Percentiles rank a stretch among this genome's conserved stretches.
Evolutionary conservation across 2,888 invertebrate species (phyloP).

Genomic region (Acanthosoma haemorrhoidale): DNA sequence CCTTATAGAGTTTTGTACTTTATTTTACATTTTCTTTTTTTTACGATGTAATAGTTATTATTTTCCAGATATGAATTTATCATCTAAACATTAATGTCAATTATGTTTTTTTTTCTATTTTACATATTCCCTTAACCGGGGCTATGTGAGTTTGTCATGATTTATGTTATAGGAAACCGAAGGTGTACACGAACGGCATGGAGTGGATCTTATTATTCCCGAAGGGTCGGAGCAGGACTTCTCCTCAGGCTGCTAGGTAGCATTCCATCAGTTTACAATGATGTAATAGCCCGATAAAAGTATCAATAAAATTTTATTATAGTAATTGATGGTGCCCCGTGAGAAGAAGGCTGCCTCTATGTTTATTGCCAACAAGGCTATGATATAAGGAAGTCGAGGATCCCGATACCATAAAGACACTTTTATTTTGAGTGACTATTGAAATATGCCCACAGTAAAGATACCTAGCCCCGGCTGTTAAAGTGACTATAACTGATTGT

Average conservation of each 20-base stretch:
- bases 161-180: too few species aligned
- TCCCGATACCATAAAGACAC: slow-evolving; percentile 16
- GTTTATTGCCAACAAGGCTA: neutral
- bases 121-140: too few species aligned
- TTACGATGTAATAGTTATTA: too few species aligned
- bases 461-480: neutral
- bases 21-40: too few species aligned
- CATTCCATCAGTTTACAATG: slow-evolving; percentile 35
- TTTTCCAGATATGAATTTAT: too few species aligned
- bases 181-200: too few species aligned
- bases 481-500: too few species aligned
- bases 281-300: slow-evolving; percentile 33
- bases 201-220: neutral
- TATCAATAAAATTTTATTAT: slow-evolving; percentile 33
- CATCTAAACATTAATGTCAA: too few species aligned
- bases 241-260: slow-evolving; percentile 24
- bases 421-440: slow-evolving; percentile 16
- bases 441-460: neutral
- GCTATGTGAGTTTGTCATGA: too few species aligned
- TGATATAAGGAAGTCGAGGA: slow-evolving; percentile 16
- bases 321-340: slow-evolving; percentile 26
- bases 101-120: too few species aligned
- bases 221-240: neutral
- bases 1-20: too few species aligned
- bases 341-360: slow-evolving; percentile 22